Evolutionary conservation across 2,888 invertebrate genomes (phyloP).

Genomic region (Barypeithes pellucidus): DNA sequence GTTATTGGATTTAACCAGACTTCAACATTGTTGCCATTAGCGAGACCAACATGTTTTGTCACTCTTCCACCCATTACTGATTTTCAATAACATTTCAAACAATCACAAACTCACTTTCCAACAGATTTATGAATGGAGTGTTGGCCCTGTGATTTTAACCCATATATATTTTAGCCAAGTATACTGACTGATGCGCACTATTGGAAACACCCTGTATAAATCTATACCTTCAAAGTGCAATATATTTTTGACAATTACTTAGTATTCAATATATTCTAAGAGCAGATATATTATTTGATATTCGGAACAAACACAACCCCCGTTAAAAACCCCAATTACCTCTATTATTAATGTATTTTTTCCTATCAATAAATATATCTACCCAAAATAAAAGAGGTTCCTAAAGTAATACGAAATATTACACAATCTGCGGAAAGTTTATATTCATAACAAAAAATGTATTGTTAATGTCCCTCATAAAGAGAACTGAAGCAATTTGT

Average conservation of each 20-base stretch:
- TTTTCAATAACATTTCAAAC: too few species aligned
- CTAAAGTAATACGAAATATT: background rate
- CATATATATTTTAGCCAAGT: too few species aligned
- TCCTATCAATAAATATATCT: background rate
- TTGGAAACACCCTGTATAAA: too few species aligned
- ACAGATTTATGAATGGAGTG: too few species aligned
- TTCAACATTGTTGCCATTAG: too few species aligned
- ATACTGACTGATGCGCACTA: too few species aligned
- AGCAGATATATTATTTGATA: constrained; percentile 4
- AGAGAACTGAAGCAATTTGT: constrained; percentile 3
- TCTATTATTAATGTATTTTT: background rate
- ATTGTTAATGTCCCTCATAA: background rate
- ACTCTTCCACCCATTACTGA: too few species aligned
- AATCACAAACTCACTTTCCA: too few species aligned
- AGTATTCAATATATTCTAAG: background rate
- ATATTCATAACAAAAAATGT: constrained; percentile 5
- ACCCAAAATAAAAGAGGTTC: background rate
- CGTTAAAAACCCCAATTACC: background rate
- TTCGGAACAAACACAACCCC: background rate
- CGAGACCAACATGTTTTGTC: too few species aligned
- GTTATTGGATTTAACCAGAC: too few species aligned
- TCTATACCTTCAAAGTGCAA: background rate
- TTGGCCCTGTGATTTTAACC: too few species aligned
- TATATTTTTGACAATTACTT: background rate
- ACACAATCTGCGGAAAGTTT: constrained; percentile 8